Evolutionary conservation across 2,797 vertebrate genomes (phyloP).

Genomic region (Emys orbicularis): DNA sequence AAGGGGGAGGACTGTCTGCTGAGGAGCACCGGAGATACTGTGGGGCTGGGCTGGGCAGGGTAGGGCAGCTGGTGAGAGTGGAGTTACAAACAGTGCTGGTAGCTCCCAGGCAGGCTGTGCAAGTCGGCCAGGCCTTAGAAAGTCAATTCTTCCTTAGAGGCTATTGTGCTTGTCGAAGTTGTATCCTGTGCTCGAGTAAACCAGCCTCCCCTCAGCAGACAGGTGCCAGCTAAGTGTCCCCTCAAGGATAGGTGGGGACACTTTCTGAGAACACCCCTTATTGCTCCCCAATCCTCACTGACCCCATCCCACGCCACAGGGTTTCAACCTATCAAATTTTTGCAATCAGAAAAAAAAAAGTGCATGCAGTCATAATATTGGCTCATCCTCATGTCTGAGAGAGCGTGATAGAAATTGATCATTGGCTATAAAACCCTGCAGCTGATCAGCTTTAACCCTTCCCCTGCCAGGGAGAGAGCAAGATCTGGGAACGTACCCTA

Average conservation of each 20-base stretch:
- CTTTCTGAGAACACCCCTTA: slow-evolving; percentile 1
- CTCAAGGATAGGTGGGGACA: not conserved
- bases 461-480: not conserved
- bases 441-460: fast-evolving
- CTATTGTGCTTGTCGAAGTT: slow-evolving; percentile 43
- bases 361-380: slow-evolving; percentile 59
- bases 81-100: not conserved
- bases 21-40: too few relatives aligned
- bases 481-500: not conserved
- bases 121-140: not conserved
- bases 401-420: not conserved
- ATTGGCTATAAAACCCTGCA: not conserved
- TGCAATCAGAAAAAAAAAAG: not conserved
- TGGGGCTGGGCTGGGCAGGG: not conserved
- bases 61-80: not conserved
- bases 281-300: not conserved
- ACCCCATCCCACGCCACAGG: not conserved
- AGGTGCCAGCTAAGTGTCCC: not conserved
- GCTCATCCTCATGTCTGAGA: slow-evolving; percentile 43
- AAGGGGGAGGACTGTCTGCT: too few relatives aligned
- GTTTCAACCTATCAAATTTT: not conserved
- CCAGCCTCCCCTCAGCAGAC: not conserved
- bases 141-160: not conserved
- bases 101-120: not conserved
- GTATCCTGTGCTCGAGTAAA: slow-evolving; percentile 33